Evolutionary conservation across 2,113 vertebrate genomes (phyloP).

Genomic region (Gnathonemus longibarbis): DNA sequence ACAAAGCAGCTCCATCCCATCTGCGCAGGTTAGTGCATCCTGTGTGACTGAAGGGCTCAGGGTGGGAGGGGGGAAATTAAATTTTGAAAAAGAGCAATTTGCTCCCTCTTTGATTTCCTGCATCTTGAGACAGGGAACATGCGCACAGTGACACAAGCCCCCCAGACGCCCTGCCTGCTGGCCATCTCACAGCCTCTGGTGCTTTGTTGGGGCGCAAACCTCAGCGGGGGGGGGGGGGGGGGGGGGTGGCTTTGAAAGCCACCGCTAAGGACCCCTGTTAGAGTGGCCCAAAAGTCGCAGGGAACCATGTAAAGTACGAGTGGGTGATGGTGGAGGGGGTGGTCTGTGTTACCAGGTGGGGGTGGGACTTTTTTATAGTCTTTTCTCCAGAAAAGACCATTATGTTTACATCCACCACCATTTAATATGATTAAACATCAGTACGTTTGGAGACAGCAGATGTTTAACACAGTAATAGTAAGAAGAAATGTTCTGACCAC

Average conservation of each 20-base stretch:
- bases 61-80: background rate
- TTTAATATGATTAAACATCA: background rate
- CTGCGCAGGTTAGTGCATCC: background rate
- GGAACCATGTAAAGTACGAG: background rate
- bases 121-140: background rate
- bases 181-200: background rate
- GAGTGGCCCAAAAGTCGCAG: background rate
- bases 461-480: background rate
- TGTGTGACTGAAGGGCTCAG: background rate
- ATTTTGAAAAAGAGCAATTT: background rate
- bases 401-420: background rate
- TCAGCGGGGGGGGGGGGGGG: background rate
- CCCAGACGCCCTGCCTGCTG: background rate
- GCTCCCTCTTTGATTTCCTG: background rate
- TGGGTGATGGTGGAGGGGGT: background rate
- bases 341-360: background rate
- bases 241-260: background rate
- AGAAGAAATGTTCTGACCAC: background rate
- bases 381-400: background rate
- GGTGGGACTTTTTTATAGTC: background rate
- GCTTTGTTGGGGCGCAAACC: background rate
- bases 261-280: background rate
- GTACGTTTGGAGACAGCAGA: background rate
- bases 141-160: background rate
- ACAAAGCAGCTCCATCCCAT: background rate